Percentiles rank a stretch among this genome's conserved stretches.
These are phyloP conservation scores for Saccostrea echinata DNA, from an alignment of 1,140 invertebrate species.

Conservation along the genomic window DNA sequence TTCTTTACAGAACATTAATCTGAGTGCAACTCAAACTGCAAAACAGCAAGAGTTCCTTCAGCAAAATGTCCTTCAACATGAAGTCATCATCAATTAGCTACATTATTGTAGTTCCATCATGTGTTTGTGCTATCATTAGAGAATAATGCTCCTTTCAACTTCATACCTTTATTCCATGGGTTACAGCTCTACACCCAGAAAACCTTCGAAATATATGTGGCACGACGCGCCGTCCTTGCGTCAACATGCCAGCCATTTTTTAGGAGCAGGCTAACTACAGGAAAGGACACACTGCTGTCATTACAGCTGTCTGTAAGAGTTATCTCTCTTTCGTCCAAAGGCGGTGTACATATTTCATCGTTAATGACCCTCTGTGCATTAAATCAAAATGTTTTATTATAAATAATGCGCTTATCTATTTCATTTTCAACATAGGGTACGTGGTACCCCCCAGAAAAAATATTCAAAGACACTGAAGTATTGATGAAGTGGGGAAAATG, in stretches of 20 bases:
- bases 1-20: background rate
- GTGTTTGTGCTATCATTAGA: background rate
- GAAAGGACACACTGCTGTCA: background rate
- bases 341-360: no score
- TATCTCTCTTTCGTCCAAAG: background rate
- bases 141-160: background rate
- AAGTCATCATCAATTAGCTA: background rate
- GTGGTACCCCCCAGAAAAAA: no score
- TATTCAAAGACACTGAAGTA: no score
- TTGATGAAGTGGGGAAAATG: no score
- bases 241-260: constrained; percentile 62
- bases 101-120: background rate
- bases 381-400: no score
- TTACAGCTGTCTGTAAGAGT: background rate
- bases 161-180: constrained; percentile 52
- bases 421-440: no score
- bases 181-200: constrained; percentile 49
- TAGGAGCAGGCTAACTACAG: background rate
- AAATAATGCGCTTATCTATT: no score
- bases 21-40: background rate
- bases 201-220: constrained; percentile 59
- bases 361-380: no score
- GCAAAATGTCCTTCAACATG: background rate
- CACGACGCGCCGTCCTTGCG: constrained; percentile 60
- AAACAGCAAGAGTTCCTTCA: background rate